Conservation (phyloP, 2,113 vertebrate species). For the Pleuronectes platessa region DNA sequence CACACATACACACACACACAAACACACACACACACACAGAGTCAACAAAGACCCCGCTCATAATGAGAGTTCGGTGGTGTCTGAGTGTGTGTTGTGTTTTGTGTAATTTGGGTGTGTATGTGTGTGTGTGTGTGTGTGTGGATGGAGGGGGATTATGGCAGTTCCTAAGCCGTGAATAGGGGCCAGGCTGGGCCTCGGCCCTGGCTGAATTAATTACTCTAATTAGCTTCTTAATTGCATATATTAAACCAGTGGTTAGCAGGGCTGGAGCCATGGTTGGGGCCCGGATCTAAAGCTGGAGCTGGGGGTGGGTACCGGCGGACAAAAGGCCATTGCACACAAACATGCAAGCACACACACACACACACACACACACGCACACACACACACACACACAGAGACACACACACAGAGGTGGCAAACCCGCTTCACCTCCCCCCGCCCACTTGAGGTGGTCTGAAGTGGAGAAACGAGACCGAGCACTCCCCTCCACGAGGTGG, state of each 20-base stretch:
- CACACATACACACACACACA: conserved; percentile 35
- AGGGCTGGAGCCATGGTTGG: conserved; percentile 62
- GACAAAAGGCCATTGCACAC: conserved; percentile 59
- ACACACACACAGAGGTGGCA: conserved; percentile 26
- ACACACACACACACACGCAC: conserved; percentile 24
- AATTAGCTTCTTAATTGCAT: conserved; percentile 87
- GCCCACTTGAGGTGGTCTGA: conserved; percentile 64
- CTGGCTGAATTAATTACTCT: conserved; percentile 86
- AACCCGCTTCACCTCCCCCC: conserved; percentile 31
- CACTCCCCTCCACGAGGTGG: conserved; percentile 36
- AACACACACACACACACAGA: conserved; percentile 40
- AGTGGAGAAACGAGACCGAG: conserved; percentile 67
- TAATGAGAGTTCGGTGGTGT: conserved; percentile 72
- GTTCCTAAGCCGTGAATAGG: conserved; percentile 82
- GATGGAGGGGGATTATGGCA: conserved; percentile 78
- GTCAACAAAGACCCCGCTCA: conserved; percentile 72
- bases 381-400: conserved; percentile 25
- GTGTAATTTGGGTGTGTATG: conserved; percentile 27
- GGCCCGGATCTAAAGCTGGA: conserved; percentile 58
- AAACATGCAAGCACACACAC: conserved; percentile 12
- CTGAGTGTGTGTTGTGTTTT: conserved; percentile 69
- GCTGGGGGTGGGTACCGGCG: conserved; percentile 45
- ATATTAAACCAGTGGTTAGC: conserved; percentile 82
- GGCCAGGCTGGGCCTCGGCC: conserved; percentile 75
- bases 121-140: conserved; percentile 51